Percentiles rank a stretch among this genome's conserved stretches.
phyloP scores from a whole-genome alignment of 2,888 invertebrate species.

The Phymatocera aterrima region DNA sequence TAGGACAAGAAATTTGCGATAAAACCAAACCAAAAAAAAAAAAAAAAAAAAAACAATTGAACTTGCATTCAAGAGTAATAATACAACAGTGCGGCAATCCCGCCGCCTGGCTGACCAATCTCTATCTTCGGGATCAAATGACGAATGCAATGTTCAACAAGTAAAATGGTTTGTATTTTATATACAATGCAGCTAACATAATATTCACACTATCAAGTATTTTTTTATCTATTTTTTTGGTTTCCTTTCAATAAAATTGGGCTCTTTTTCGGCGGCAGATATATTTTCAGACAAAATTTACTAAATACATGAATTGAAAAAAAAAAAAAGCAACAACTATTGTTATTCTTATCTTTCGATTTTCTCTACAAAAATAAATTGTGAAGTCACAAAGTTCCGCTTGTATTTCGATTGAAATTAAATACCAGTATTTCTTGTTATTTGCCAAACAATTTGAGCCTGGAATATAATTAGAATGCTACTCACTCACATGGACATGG shows the following conservation, averaged over 20 bases:
- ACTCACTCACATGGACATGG: constrained; percentile 46
- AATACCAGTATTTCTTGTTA: neutral
- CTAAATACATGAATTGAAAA: no score
- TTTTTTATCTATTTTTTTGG: constrained; percentile 11
- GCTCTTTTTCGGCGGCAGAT: constrained; percentile 24
- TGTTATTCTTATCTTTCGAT: neutral
- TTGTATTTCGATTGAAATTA: neutral
- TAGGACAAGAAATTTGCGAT: constrained; percentile 64
- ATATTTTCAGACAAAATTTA: constrained; percentile 26
- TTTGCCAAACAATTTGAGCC: constrained; percentile 32
- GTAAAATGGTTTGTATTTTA: constrained; percentile 73
- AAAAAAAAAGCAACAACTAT: neutral
- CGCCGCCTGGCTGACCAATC: neutral
- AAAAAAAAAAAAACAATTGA: no score
- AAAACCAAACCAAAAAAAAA: neutral
- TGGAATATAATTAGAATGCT: constrained; percentile 35
- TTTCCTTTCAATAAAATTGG: neutral
- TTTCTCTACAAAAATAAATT: neutral
- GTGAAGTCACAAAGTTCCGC: no score
- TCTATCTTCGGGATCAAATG: constrained; percentile 63
- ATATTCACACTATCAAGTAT: constrained; percentile 58
- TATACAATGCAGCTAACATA: constrained; percentile 69
- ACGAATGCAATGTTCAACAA: constrained; percentile 71
- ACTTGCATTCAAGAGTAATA: constrained; percentile 69
- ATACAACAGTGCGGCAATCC: constrained; percentile 25